Evolutionary conservation across 2,797 vertebrate genomes (phyloP), one percentile per base, ranked within the genome.

Genomic region (Anomalospiza imberbis): DNA sequence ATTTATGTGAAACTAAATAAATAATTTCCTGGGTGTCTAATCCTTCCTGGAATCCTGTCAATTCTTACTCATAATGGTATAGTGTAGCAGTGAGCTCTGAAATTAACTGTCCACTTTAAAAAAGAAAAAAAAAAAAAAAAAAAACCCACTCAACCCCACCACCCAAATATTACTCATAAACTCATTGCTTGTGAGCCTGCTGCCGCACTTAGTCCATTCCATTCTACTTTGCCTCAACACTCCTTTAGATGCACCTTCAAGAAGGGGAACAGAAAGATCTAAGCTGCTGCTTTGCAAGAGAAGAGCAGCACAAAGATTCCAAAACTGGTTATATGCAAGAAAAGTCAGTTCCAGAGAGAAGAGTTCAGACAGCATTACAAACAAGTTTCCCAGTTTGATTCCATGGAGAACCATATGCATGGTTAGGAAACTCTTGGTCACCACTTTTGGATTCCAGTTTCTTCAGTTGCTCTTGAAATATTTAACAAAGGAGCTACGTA

Each of bases 71-170:
- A 2, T 45, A 88, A 53, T 4, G 6, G 19, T 40, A 82, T 32
- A 15, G 19, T 7, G 34, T 47, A 72, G 55, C 60, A 90, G 29
- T 1, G 2, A 89, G 44, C 73, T 61, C 72, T 74, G 45, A 90
- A 53, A 63, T 79, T 90, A 81, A 60, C 1, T 57, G 20, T 67
- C 48, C 36, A 71, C 29, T 63, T 73, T 2, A 22, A 79, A 57
- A 81, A 68, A 12, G 2, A 4, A 53, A 73, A 22, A 22, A 79
- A 57, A 81, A 68, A 12, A 2, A 4, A 53, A 73, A 22, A 3
- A 2, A 61, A 53, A 81, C 1, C 5, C 19, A n/a, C 17, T 4
- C 5, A 10, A 42, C 5, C 2, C 4, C 2, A 16, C 2, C 11
- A 9, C 20, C 38, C 22, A 57, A 67, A 22, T 5, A 13, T 17